Evolutionary conservation across 2,888 invertebrate genomes (phyloP), one percentile per base, ranked within the genome.

Genomic region (Eupeodes latifasciatus): DNA sequence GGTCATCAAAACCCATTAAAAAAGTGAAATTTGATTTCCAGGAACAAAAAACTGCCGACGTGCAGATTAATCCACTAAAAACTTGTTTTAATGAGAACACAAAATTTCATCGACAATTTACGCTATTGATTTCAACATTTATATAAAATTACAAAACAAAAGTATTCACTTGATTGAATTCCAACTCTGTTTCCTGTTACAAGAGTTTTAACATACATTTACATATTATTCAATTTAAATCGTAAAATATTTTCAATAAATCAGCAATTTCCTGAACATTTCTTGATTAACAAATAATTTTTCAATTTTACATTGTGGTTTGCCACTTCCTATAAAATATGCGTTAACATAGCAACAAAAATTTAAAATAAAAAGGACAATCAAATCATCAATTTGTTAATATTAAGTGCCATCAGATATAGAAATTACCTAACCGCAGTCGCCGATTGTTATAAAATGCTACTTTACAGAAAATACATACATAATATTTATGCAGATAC

Each of bases 381-480:
- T 59, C 59, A 27, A 11, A 76, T 47, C 40, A 67, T n/a, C 77
- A 81, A 77, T 81, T 85, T 85, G 69, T 78, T 74, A 85, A 77
- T 78, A 67, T 61, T 55, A 49, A 81, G 72, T 74, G 47, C 61
- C 72, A 77, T 82, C 82, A 66, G 64, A 78, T 61, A 78, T 53
- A 47, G 66, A 81, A 81, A 81, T 81, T 85, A 72, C 40, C 16
- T 47, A 66, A 85, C 71, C 81, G 44, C 75, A 80, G 36, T 44
- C 69, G 19, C 5, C 47, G 12, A 51, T 49, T 61, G 14, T 12
- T 47, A 62, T 19, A 49, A 51, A 75, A 12, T 51, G n/a, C 51
- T 11, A 14, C 34, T 55, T 53, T 4, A n/a, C 16, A 44, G 44
- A 10, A 19, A 16, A 5, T 40, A 40, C 40, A 40, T 9, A 40